Evolutionary conservation across 37 sponge, comb jelly and placozoan species (phyloP), one percentile per base, ranked within the genome.

Genomic region (Spongilla lacustris): DNA sequence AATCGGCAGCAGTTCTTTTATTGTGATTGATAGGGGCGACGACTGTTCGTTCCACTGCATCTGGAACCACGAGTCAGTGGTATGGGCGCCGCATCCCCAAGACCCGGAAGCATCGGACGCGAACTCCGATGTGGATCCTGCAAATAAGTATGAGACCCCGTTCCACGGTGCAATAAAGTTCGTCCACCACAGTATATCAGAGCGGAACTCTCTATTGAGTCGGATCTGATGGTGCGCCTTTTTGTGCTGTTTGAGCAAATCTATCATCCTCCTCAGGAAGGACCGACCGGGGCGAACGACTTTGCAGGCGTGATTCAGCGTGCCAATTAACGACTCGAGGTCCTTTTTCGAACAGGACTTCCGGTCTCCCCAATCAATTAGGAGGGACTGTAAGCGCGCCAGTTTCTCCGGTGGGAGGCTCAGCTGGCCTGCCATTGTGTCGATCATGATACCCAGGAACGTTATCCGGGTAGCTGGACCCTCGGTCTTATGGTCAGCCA

Each of bases 361-460:
- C 41, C 80, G 50, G 73, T 69, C 46, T 22, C 46, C 19, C 78
- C 78, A 86, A 1, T 67, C 68, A 29, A 12, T 32, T 13, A 80
- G 68, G 36, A 50, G 32, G 14, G 67, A 30, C 68, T 28, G 67
- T 12, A 80, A 9, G 10, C 67, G 4, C 26, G 25, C 31, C 31
- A 89, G 85, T 67, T 91, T 91, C 26, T 86, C 78, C 26, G 33
- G 33, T 13, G 91, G 91, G 0, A 85, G 69, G 36, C 78, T 82
- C 8, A 80, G 66, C 49, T 72, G 36, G 67, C 75, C 36, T 10
- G 13, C 4, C 5, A 5, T 50, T 23, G 82, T 80, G 50, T 85
- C 71, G 28, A 90, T 11, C 70, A 74, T 70, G 32, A 90, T 78
- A 0, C 87, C 91, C 66, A 86, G 31, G 78, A 82, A 80, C 23